Conservation (phyloP, 2,797 vertebrate species). For the Rhodeus uyekii region DNA sequence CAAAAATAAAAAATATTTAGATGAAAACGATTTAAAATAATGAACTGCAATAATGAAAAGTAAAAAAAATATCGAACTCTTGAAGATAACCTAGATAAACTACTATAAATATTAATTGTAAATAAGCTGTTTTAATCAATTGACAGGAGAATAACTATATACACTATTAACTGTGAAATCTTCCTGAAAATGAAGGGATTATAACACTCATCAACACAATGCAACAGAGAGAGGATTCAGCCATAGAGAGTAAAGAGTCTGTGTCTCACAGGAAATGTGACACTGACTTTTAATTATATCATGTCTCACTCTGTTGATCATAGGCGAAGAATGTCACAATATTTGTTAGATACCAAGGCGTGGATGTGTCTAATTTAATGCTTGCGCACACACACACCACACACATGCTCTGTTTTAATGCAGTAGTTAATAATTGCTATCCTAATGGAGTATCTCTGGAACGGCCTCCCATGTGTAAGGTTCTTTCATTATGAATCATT, state of each 20-base stretch:
- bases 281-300: slow-evolving; percentile 62
- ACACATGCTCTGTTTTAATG: slow-evolving; percentile 37
- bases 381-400: slow-evolving; percentile 21
- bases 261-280: slow-evolving; percentile 45
- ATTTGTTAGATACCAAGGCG: slow-evolving; percentile 41
- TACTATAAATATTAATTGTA: not conserved
- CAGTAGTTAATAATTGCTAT: slow-evolving; percentile 45
- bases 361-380: slow-evolving; percentile 14
- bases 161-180: not conserved
- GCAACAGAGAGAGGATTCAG: slow-evolving; percentile 10
- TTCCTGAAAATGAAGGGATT: not conserved
- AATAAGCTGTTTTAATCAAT: not conserved
- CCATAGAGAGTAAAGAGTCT: slow-evolving; percentile 3
- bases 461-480: slow-evolving; percentile 46
- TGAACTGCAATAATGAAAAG: not conserved
- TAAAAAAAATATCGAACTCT: not conserved
- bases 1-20: not conserved
- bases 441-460: slow-evolving; percentile 48
- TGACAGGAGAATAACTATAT: not conserved
- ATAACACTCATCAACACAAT: not conserved
- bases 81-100: not conserved
- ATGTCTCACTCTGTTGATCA: slow-evolving; percentile 52
- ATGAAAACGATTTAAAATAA: not conserved
- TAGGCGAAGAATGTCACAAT: slow-evolving; percentile 55
- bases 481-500: slow-evolving; percentile 58